Evolutionary conservation across 2,113 vertebrate species (phyloP), one percentile per base, ranked within the genome.

Genomic region (Chlorocebus sabaeus): DNA sequence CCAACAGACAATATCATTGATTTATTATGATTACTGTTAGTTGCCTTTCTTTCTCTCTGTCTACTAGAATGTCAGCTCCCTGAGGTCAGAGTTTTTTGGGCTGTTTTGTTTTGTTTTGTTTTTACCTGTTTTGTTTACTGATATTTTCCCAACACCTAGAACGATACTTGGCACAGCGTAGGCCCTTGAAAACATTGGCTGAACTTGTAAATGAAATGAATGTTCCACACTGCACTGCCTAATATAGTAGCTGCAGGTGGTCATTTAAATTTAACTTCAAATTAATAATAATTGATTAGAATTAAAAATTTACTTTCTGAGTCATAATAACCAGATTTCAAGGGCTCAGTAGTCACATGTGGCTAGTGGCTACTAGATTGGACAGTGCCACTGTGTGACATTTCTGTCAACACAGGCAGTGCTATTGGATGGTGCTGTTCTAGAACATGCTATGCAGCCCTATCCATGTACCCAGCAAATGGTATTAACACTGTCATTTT

Each of bases 381-480:
- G 68, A 30, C 22, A 14, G 68, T 4, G 1, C 45, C 61, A 38
- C 85, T 38, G 6, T 27, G 2, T 18, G 22, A 9, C 38, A 50
- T 35, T 25, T 68, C 40, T 6, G 11, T 22, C 78, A 11, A 14
- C 25, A 5, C 67, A 59, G 59, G 17, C 2, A 78, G 61, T 35
- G 32, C 25, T 0, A 3, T 20, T 1, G 23, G 12, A 8, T 0
- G 0, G 61, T 2, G 18, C 80, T 85, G 72, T 50, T 7, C 55
- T 30, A 10, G 52, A 30, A 13, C 40, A 20, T 4, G 8, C 43
- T 16, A 35, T 50, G 43, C 16, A 75, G 50, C 50, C 30, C 32
- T 7, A 30, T 14, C 68, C 70, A 55, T 1, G 1, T 38, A 30
- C 64, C 40, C 27, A 52, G 75, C 0, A 61, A 43, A 22, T 30